Base-by-base conservation (phyloP, 2,113 vertebrate genomes). In the Ascaphus truei region DNA sequence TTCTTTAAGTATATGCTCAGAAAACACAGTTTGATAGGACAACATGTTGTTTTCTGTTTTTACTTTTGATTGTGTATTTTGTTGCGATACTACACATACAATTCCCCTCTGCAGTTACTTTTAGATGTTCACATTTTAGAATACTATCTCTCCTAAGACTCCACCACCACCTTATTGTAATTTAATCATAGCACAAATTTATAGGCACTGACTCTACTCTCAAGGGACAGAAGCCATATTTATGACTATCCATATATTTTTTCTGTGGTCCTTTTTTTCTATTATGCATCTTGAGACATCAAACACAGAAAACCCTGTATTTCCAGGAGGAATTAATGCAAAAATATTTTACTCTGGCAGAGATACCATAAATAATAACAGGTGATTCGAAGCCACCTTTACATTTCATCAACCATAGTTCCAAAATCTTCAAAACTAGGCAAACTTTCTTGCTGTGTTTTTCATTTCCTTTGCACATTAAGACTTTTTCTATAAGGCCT, bases 131-230 rank as follows among this genome's bases (percentile, higher is more conserved):
- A 45, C 36, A 41, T 50, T 74, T 76, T 37, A 73, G 66, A 18
- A 69, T 72, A 67, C 56, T 61, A 60, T 72, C 77, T 81, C 79
- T 56, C 69, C 79, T 85, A 75, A 82, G 80, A 59, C 66, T 60
- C 76, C 86, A 84, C 79, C 77, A 80, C 88, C 86, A 84, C 82
- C 84, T 23, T 86, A 83, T 89, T 85, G 88, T 86, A 86, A 83
- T 80, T 90, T 84, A 87, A 84, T 73, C 83, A 84, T 85, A 81
- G 85, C 65, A 55, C 79, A 85, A 83, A 85, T 86, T 85, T 87
- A 83, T 75, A 80, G 77, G 72, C 55, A 72, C 34, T 56, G 68
- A 71, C 81, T 64, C 48, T 79, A 76, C 72, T 79, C 78, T 1
- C 56, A 74, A 84, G 8, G 12, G 66, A 76, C 74, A 68, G 68